phyloP scores from a whole-genome alignment of 1,140 invertebrate genomes.

The Drosophila micromelanica region DNA sequence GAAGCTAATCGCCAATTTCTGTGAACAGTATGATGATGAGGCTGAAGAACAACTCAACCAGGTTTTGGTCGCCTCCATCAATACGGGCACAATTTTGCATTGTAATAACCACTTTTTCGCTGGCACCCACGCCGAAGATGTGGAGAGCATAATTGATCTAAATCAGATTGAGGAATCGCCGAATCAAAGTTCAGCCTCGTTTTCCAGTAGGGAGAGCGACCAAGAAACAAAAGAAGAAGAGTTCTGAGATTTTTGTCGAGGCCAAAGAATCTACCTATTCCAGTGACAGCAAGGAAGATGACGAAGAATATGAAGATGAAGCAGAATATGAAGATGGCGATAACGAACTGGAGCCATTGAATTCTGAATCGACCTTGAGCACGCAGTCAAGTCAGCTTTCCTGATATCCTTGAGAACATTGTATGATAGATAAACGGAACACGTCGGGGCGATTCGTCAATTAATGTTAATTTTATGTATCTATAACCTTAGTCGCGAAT shows the following conservation, averaged over 20 bases:
- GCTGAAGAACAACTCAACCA: no score
- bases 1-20: background rate
- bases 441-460: background rate
- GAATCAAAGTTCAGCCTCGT: background rate
- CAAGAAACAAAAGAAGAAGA: background rate
- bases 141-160: background rate
- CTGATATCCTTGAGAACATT: background rate
- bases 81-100: background rate
- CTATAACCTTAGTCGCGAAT: background rate
- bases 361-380: background rate
- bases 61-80: background rate
- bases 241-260: background rate
- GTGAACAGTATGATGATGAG: background rate
- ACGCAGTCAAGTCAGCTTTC: background rate
- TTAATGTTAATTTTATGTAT: background rate
- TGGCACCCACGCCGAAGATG: background rate
- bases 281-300: background rate
- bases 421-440: background rate
- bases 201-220: background rate
- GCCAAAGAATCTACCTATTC: background rate
- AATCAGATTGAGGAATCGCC: background rate
- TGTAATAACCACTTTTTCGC: slow-evolving; percentile 3
- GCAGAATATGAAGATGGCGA: background rate
- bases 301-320: background rate
- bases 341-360: background rate